Base-by-base conservation (phyloP, 2,113 vertebrate genomes). In the Climacteris rufus region DNA sequence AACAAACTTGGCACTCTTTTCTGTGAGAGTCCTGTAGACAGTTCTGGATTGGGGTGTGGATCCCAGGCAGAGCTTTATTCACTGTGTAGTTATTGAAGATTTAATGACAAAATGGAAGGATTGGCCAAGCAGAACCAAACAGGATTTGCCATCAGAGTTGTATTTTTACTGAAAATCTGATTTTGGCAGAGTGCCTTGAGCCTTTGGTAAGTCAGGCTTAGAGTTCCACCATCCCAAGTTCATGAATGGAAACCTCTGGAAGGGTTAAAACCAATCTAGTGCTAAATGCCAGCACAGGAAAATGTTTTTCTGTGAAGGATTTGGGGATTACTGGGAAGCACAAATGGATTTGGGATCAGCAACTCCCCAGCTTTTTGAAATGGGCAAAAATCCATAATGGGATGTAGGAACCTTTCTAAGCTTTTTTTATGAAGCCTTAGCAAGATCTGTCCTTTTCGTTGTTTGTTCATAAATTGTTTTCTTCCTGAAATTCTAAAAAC, bases 11-110 rank as follows among this genome's bases (percentile, higher is more conserved):
- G 4, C 18, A 2, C 30, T 53, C 8, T 14, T 14, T 42, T 16
- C 40, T 57, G 1, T 22, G 28, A 14, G 19, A 37, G 10, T 5
- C 12, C 54, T 23, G 22, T 10, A 21, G 75, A 1, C 11, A 13
- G 2, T 57, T 90, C 42, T 33, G 53, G 21, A 30, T 25, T 7
- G 8, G 40, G 13, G 5, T 6, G 18, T 45, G 31, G 69, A 56
- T n/a, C n/a, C n/a, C n/a, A n/a, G n/a, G n/a, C 30, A 28, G 42
- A 53, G 11, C 4, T 21, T 54, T 47, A 12, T 35, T 87, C 37
- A 1, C 1, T 3, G 7, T 2, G 13, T 1, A 6, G 2, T 50
- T 65, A 18, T 5, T 42, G 52, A 42, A 40, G 33, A 10, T 60
- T 87, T 60, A 10, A 23, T 12, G 39, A 14, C 13, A 10, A 61